Evolutionary conservation across 2,888 invertebrate species (phyloP), one percentile per base, ranked within the genome.

Genomic region (Cacoxenus indagator): DNA sequence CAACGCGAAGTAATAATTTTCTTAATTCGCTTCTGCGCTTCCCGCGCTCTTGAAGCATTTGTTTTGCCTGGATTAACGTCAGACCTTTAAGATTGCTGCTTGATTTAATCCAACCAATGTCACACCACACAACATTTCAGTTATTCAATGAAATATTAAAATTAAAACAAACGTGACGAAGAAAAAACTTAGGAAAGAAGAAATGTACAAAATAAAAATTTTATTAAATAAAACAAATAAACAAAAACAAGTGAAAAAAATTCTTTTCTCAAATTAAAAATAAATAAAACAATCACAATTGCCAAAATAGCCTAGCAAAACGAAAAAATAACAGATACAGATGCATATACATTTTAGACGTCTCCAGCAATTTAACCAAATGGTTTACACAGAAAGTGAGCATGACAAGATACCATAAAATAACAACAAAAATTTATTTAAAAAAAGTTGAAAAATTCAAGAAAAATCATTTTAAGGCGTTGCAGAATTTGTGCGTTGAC

Each of bases 181-280:
- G n/a, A 43, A 43, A 43, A 43, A 43, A 43, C 11, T 67, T 67
- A 72, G 72, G 57, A 48, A 43, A 43, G 62, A 68, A 72, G 48
- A 67, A 64, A 68, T 57, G 27, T n/a, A 64, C 55, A 64, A 55
- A 48, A 54, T 51, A 62, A 64, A 61, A 59, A 29, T 48, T n/a
- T 8, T 17, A 27, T n/a, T 17, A 31, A 26, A 55, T 4, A 29
- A 37, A 17, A 37, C 37, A 43, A 11, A 37, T 43, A 37, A 61
- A 29, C 24, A 43, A 43, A 9, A 37, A n/a, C 46, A 64, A 51
- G 26, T 4, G 59, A n/a, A 51, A 66, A 64, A 45, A 51, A 43
- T 46, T 43, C 9, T n/a, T 19, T n/a, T n/a, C n/a, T n/a, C 27
- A 64, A 64, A 27, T 64, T 14, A 45, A 64, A 26, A 46, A 61